Evolutionary conservation across 2,888 invertebrate species (phyloP).

Genomic region (Linyphia triangularis): DNA sequence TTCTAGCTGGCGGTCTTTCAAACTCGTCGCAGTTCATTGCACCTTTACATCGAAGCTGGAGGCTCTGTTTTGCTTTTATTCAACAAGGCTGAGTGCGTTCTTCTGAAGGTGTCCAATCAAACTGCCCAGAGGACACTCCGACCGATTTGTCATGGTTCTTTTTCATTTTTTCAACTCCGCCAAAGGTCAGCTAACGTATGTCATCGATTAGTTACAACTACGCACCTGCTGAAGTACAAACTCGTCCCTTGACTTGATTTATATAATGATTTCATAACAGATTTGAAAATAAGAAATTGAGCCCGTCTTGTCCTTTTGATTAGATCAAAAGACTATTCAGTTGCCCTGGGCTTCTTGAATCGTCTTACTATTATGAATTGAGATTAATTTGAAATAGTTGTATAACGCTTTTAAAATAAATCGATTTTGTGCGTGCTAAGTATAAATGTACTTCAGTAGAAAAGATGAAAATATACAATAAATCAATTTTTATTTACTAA

Average conservation of each 20-base stretch:
- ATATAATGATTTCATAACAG: slow-evolving; percentile 12
- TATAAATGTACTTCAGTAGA: too few relatives aligned
- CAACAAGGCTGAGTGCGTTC: slow-evolving; percentile 8
- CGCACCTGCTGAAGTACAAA: neutral
- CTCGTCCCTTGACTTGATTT: neutral
- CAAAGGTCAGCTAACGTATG: slow-evolving; percentile 18
- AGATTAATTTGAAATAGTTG: too few relatives aligned
- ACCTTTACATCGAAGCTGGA: slow-evolving; percentile 15
- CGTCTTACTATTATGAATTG: too few relatives aligned
- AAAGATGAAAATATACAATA: too few relatives aligned
- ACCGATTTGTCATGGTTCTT: slow-evolving; percentile 7
- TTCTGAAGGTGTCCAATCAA: slow-evolving; percentile 19
- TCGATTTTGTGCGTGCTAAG: too few relatives aligned
- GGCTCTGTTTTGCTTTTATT: slow-evolving; percentile 28
- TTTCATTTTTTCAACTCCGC: slow-evolving; percentile 4
- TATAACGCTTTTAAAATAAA: too few relatives aligned
- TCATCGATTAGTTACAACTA: slow-evolving; percentile 12
- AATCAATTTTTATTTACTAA: too few relatives aligned
- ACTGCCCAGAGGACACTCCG: slow-evolving; percentile 20
- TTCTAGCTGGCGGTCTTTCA: slow-evolving; percentile 25
- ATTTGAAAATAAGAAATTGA: neutral
- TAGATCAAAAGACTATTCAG: too few relatives aligned
- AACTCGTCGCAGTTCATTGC: slow-evolving; percentile 71
- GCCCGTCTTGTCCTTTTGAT: neutral
- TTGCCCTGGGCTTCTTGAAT: too few relatives aligned